Base-by-base conservation (phyloP, 2,888 invertebrate species). In the Creontiades dilutus region DNA sequence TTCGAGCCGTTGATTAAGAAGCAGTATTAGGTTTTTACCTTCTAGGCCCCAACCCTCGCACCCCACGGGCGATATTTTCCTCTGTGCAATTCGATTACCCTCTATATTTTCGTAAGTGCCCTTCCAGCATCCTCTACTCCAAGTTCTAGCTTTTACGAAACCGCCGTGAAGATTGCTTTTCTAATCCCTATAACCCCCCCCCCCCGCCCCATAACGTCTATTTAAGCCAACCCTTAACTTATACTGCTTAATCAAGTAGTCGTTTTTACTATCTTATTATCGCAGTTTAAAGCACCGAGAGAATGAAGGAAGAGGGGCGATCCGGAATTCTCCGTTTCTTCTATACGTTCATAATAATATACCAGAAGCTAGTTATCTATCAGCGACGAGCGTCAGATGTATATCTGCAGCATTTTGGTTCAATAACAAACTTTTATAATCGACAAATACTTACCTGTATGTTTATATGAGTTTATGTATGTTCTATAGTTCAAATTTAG, bases 11-110 rank as follows among this genome's bases (percentile, higher is more conserved):
- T 68, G 27, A 68, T 68, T 68, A 68, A 68, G 11, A 19, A 68
- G 68, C 68, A 11, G 68, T 68, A 68, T 68, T 13, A 68, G 68
- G 27, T 68, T 68, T 27, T 68, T 68, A 68, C 68, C 68, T 68
- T 19, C 52, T 37, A 52, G 16, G 19, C 68, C 23, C 27, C 68
- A 23, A 12, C 68, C 12, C 68, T 11, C 27, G 23, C 68, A 3
- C 23, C 12, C 68, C 13, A 9, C 7, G 13, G 57, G 68, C 68
- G 0, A 68, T 68, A 68, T 68, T 19, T 68, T 23, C 68, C 68
- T 23, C 5, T 7, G 23, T 19, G 68, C 68, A 68, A 68, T 12
- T 68, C 68, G 27, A 68, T 68, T 68, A 68, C 68, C 68, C 9
- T 23, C 68, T 23, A 68, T 23, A 68, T 68, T 68, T 68, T 68